Percentiles rank a stretch among this genome's conserved stretches.
phyloP scores from a whole-genome alignment of 92 coral and sea anemone genomes.

The Chrysogorgia sp. region DNA sequence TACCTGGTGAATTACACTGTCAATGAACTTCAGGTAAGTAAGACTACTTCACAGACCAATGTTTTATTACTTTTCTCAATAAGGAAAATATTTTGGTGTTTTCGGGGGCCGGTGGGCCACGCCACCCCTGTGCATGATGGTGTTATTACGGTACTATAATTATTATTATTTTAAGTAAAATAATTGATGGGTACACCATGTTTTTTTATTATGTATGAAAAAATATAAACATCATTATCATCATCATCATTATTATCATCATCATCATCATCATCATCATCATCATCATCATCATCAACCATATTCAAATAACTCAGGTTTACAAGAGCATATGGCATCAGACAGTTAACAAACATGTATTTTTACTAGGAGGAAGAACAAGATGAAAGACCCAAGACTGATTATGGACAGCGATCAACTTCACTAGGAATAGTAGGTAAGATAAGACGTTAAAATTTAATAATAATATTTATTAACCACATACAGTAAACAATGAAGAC shows the following conservation, averaged over 20 bases:
- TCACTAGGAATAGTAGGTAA: conserved; percentile 89
- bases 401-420: conserved; percentile 85
- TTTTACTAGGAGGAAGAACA: conserved; percentile 6
- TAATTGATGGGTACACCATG: too few species aligned
- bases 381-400: conserved; percentile 50
- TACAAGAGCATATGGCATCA: too few species aligned
- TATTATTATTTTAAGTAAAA: too few species aligned
- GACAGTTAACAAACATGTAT: neutral
- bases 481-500: neutral
- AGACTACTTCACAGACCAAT: neutral
- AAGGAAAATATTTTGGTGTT: neutral
- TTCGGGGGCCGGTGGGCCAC: too few species aligned
- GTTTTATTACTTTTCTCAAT: conserved; percentile 4
- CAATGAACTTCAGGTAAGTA: conserved; percentile 65
- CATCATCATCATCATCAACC: too few species aligned
- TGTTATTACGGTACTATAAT: too few species aligned
- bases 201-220: too few species aligned
- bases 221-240: too few species aligned
- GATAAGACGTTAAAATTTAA: neutral
- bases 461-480: neutral
- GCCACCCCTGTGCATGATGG: neutral
- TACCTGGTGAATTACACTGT: conserved; percentile 69
- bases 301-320: too few species aligned
- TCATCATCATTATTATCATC: too few species aligned
- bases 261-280: too few species aligned